A percentile compares a stretch with the other conserved stretches of the same genome.
Conservation (phyloP, 2,113 vertebrate genomes). For the Alligator mississippiensis region DNA sequence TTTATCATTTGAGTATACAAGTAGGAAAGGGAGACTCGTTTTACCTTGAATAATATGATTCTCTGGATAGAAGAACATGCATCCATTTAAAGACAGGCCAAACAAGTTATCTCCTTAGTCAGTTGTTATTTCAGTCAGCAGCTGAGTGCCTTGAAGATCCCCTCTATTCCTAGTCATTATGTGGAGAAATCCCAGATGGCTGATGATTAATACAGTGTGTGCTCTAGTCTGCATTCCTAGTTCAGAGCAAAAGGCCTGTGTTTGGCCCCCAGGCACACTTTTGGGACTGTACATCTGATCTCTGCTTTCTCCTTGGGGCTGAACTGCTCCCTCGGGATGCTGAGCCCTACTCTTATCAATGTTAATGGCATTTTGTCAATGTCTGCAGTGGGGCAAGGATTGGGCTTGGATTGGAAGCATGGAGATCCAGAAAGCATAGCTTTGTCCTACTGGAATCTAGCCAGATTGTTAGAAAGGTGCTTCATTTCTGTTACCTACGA, state of each 20-base stretch:
- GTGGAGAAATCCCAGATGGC: not conserved
- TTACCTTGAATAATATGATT: not conserved
- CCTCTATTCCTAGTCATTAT: not conserved
- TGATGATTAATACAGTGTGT: fast-evolving
- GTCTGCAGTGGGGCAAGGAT: not conserved
- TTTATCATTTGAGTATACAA: not conserved
- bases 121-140: not conserved
- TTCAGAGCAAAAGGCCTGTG: not conserved
- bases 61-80: not conserved
- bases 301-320: fast-evolving
- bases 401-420: fast-evolving
- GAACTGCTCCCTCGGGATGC: fast-evolving
- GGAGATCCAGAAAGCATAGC: fast-evolving
- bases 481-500: not conserved
- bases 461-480: not conserved
- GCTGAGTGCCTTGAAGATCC: not conserved
- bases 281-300: fast-evolving
- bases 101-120: not conserved
- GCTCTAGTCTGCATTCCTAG: not conserved
- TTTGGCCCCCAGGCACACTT: not conserved
- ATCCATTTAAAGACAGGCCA: not conserved
- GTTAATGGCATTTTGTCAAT: fast-evolving
- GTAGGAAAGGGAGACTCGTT: not conserved
- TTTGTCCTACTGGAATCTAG: fast-evolving
- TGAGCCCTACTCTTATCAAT: fast-evolving